Conservation (phyloP, 2,113 vertebrate species). For the Phycodurus eques region DNA sequence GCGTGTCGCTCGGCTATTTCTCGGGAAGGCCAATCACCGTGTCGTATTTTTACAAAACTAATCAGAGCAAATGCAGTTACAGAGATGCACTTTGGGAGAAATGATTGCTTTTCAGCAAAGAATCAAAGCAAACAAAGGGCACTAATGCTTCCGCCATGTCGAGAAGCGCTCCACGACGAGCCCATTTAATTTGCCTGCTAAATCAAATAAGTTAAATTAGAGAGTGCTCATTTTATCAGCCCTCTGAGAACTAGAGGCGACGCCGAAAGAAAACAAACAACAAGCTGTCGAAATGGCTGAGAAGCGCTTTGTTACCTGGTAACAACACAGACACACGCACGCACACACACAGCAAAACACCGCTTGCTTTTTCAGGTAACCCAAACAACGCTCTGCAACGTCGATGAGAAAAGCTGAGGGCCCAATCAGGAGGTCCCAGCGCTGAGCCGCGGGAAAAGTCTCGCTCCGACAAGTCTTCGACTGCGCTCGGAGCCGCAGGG, state of each 20-base stretch:
- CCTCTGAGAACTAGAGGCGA: constrained; percentile 11
- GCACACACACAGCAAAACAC: neutral
- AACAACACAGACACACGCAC: constrained; percentile 5
- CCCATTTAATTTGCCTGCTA: constrained; percentile 39
- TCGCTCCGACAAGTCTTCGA: constrained; percentile 18
- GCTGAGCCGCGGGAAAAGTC: constrained; percentile 12
- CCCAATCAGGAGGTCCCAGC: constrained; percentile 53
- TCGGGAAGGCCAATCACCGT: constrained; percentile 14
- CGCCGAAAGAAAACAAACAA: constrained; percentile 32
- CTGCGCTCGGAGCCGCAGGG: constrained; percentile 6
- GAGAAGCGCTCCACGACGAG: constrained; percentile 23
- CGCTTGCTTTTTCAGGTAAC: constrained; percentile 16
- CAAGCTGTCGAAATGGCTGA: constrained; percentile 7
- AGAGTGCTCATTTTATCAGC: constrained; percentile 12
- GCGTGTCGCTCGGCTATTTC: constrained; percentile 2
- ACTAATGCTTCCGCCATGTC: constrained; percentile 6
- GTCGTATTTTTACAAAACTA: constrained; percentile 12
- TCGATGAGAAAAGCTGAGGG: constrained; percentile 33
- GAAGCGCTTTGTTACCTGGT: constrained; percentile 25
- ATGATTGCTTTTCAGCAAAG: constrained; percentile 25
- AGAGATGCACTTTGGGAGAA: constrained; percentile 35
- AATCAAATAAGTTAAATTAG: constrained; percentile 53
- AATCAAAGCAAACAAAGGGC: neutral
- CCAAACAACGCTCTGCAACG: constrained; percentile 15
- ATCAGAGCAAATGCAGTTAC: constrained; percentile 39